Conservation (phyloP, 1,140 invertebrate species). For the Zaprionus ghesquierei region DNA sequence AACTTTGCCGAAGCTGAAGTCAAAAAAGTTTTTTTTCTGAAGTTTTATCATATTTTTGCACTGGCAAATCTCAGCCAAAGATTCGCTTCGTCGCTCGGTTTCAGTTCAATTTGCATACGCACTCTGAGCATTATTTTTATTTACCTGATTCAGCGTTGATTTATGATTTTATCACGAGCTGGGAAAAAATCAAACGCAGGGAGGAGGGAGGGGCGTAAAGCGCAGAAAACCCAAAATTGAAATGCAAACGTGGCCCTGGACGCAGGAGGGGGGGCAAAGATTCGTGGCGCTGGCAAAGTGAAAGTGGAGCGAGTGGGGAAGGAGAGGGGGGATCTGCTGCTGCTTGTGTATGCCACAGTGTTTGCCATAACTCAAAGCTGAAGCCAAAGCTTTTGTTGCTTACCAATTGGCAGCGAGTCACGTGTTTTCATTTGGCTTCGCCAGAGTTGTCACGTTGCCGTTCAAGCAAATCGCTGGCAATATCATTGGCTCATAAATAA, state of each 20-base stretch:
- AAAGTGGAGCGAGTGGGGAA: constrained; percentile 13
- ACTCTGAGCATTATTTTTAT: constrained; percentile 79
- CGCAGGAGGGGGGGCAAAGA: neutral
- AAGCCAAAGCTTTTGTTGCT: constrained; percentile 60
- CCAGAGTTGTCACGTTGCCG: constrained; percentile 61
- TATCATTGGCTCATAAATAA: constrained; percentile 74
- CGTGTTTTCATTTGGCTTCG: constrained; percentile 71
- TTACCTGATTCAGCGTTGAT: constrained; percentile 79
- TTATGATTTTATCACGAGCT: constrained; percentile 72
- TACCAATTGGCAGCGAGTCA: constrained; percentile 68
- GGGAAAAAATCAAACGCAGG: constrained; percentile 4
- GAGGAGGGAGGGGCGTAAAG: constrained; percentile 18
- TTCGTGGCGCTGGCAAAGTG: neutral
- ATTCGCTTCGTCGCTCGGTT: constrained; percentile 42
- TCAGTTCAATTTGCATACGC: constrained; percentile 77
- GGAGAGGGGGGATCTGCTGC: neutral
- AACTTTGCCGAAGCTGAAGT: constrained; percentile 56
- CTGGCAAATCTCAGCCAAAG: constrained; percentile 60
- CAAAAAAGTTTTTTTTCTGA: constrained; percentile 48
- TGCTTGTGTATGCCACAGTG: constrained; percentile 58
- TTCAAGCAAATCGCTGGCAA: constrained; percentile 66
- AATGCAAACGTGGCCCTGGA: constrained; percentile 71
- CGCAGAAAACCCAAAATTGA: constrained; percentile 66
- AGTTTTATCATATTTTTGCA: constrained; percentile 78
- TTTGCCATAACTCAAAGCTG: constrained; percentile 70